phyloP scores from a whole-genome alignment of 2,797 vertebrate genomes.

The Dromococcyx pavoninus region DNA sequence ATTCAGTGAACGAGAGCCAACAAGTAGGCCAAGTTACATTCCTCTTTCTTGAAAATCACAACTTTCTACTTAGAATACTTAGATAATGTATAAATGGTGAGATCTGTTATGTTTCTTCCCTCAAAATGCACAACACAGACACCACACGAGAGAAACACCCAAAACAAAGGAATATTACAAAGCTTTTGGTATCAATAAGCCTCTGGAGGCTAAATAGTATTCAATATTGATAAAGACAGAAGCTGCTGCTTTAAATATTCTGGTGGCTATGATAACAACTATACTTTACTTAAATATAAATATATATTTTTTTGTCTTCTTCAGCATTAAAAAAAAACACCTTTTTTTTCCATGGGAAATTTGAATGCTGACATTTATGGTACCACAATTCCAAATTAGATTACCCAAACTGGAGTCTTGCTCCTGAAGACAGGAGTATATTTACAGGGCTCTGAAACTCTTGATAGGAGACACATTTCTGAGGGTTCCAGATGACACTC shows the following conservation, averaged over 20 bases:
- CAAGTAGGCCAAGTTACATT: background rate
- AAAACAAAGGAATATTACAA: background rate
- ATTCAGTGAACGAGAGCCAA: background rate
- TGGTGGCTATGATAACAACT: background rate
- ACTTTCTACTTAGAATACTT: background rate
- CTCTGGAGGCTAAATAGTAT: background rate
- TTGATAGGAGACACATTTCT: background rate
- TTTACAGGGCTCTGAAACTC: background rate
- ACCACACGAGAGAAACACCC: background rate
- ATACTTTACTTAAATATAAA: background rate
- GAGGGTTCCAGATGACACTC: background rate
- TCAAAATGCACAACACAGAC: background rate
- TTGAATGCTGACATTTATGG: background rate
- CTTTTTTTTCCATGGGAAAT: background rate
- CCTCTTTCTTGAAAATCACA: background rate
- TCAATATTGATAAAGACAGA: background rate
- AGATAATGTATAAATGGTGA: accelerated
- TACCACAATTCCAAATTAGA: background rate
- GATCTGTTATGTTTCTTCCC: background rate
- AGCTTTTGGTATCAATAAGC: background rate
- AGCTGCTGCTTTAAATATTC: background rate
- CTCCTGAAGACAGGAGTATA: background rate
- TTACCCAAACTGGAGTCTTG: background rate
- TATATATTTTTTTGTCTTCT: too few relatives aligned
- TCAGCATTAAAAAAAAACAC: background rate